Evolutionary conservation across 1,140 invertebrate species (phyloP), one percentile per base, ranked within the genome.

Genomic region (Formica exsecta): DNA sequence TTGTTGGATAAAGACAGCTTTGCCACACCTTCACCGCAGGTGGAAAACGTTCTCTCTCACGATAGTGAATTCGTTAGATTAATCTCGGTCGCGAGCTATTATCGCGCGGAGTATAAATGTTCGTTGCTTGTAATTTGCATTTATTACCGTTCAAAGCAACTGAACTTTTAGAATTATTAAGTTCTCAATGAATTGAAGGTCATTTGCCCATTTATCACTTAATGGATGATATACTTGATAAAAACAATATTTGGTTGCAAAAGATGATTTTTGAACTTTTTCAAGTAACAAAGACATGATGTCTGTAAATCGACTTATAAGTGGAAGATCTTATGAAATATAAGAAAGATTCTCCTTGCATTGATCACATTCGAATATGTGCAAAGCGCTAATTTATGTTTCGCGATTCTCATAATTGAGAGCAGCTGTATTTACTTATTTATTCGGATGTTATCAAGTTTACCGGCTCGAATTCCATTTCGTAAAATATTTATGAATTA

Each of bases 301-400:
- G 61, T 59, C 41, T 80, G 64, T 57, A 83, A 66, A 85, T 77
- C 41, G 65, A 66, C 61, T 91, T 80, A 76, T 91, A 89, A 90
- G 57, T 88, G 80, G 84, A 85, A 89, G 84, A 71, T 59, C 59
- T 86, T 86, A 54, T 59, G 44, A 83, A 86, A 85, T 44, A 54
- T 36, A 59, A 66, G 32, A 79, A 73, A 89, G 41, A 9, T 32
- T 75, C 48, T 6, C 48, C 44, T 29, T 51, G 48, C 59, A 41
- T 73, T 74, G 51, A 29, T 66, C 62, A 51, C 44, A 13, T 13
- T 70, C 5, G 38, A 70, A 62, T 25, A 25, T 22, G 4, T 19
- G 41, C 57, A 11, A 61, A 83, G 73, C 77, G 32, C 44, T 61
- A 65, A 32, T 29, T 62, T 76, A 57, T 5, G 41, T 61, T 59